Base-by-base conservation (phyloP, 30 jellyfish, hydroid and myxozoan genomes). In the Hydractinia symbiolongicarpus region DNA sequence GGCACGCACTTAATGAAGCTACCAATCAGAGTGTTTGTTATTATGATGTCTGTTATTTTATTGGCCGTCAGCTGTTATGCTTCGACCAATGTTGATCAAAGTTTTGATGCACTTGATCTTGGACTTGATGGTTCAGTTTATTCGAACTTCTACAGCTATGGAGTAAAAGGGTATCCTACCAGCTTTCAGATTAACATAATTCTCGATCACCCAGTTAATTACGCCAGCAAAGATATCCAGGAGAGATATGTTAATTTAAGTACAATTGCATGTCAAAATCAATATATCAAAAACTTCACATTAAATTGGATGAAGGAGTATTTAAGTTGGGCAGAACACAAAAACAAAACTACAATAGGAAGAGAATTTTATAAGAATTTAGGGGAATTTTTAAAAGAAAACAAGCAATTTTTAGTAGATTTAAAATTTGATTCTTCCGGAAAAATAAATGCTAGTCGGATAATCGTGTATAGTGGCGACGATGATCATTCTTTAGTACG, bases 61-160 rank as follows among this genome's bases (percentile, higher is more conserved):
- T 76, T 83, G 21, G 95, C 84, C 1, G 86, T 81, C 5, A 88
- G 96, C 13, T 61, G 77, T 14, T 90, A 86, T 57, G 97, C 95
- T 17, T 81, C 97, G 50, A 78, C 86, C 50, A 66, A 73, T 49
- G 76, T 90, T 16, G 93, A 84, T 77, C 95, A 90, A 72, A 85
- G 94, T 69, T 90, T 90, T 79, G 95, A 90, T 72, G 74, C 90
- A 66, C 66, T 89, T 57, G 76, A 86, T 14, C 93, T 90, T 20
- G 97, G 97, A 5, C 77, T 78, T 53, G 95, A 90, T 74, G 86
- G 84, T 53, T 84, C 97, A 6, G 80, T 82, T 53, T 90, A 90
- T 66, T 81, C 72, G 82, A 51, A 67, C 17, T 90, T 82, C 82
- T 82, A 17, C 68, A 84, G 80, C 49, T 50, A 75, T 16, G 76